These are phyloP conservation scores for Poeciliopsis turneri DNA, from an alignment of 2,797 vertebrate genomes.

Conservation along the genomic window DNA sequence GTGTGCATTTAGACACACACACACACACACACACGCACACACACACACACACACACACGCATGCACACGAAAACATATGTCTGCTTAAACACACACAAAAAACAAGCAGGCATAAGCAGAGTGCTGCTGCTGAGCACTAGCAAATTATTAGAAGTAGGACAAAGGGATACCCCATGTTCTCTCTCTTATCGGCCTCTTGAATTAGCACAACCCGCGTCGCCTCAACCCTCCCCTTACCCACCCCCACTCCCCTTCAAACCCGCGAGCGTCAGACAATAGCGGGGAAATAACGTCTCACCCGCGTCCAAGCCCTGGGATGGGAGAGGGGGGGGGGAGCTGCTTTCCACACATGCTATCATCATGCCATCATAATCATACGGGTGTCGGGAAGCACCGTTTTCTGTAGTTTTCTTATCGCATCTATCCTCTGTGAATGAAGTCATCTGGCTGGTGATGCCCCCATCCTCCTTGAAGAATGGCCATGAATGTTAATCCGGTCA, in stretches of 20 bases:
- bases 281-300: conserved; percentile 75
- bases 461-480: conserved; percentile 48
- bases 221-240: conserved; percentile 36
- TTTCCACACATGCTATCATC: conserved; percentile 43
- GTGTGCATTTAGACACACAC: background rate
- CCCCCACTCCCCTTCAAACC: conserved; percentile 37
- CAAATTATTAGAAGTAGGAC: conserved; percentile 77
- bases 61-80: conserved; percentile 27
- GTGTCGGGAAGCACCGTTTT: conserved; percentile 28
- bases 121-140: conserved; percentile 74
- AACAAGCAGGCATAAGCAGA: conserved; percentile 41
- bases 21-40: conserved; percentile 4
- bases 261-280: conserved; percentile 74
- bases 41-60: conserved; percentile 22
- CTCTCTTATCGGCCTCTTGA: conserved; percentile 72
- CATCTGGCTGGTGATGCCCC: conserved; percentile 56
- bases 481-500: conserved; percentile 70
- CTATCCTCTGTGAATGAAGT: conserved; percentile 59
- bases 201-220: conserved; percentile 72
- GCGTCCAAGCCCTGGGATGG: conserved; percentile 42
- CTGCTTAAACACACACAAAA: conserved; percentile 14
- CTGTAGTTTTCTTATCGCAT: conserved; percentile 53
- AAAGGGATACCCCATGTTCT: conserved; percentile 73
- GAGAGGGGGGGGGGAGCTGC: conserved; percentile 22
- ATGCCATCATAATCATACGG: conserved; percentile 56